Evolutionary conservation across 1,140 invertebrate genomes (phyloP), one percentile per base, ranked within the genome.

Genomic region (Drosophila ironensis): DNA sequence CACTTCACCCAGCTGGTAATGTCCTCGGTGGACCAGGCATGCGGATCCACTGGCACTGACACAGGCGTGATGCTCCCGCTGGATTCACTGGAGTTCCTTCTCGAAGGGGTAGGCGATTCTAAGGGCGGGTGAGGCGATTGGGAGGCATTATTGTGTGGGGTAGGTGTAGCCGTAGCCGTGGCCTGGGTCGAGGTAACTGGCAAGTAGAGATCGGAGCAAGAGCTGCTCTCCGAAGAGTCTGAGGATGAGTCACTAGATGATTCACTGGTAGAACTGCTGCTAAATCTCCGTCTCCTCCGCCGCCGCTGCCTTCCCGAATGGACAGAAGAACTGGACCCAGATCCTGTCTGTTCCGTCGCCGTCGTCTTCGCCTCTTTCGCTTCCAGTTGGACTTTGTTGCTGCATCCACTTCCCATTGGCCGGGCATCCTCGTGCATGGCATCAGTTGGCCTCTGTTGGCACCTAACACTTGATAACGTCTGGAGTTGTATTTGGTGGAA

Each of bases 1-100:
- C 94, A 95, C 12, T 90, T 90, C 16, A 95, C 82, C 94, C 94
- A 95, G 14, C 92, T 91, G 33, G 87, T 86, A 28, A 95, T 92
- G 74, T 95, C 92, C 17, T 87, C 89, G 1, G 89, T 71, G 27
- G 90, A 92, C 94, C 94, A 95, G 72, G 92, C 91, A 19, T 91
- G 90, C 16, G 94, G 94, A 92, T 95, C 94, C 92, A 89, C 69
- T 1, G 88, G 88, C 45, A 88, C 78, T 30, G 73, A 37, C 20
- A 88, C 74, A 2, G 78, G 80, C n/a, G 87, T 53, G 4, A 48
- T 4, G 9, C 30, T 40, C 6, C 42, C 8, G n/a, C 9, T 40
- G 6, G 56, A 64, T 4, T 64, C 60, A 11, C 11, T 12, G 24
- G 60, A 64, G 6, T 38, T 11, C n/a, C 33, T 63, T 28, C 59